Evolutionary conservation across 2,888 invertebrate species (phyloP), one percentile per base, ranked within the genome.

Genomic region (Eupeodes luniger): DNA sequence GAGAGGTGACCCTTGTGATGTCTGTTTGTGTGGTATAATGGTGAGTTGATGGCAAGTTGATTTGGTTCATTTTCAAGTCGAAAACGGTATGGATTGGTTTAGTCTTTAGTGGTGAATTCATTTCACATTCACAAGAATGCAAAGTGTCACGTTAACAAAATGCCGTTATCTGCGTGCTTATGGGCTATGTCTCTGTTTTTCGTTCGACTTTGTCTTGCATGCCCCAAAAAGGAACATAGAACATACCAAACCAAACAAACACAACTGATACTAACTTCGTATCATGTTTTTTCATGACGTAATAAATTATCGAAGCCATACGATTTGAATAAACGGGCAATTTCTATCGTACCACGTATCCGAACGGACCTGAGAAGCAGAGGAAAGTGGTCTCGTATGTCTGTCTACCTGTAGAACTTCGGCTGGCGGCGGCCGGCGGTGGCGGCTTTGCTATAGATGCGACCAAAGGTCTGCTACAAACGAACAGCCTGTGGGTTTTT

Each of bases 71-170:
- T 57, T 27, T 5, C 40, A 40, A 40, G 40, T 40, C 40, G 10
- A 10, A 47, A 57, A 57, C 57, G 44, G 27, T 44, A 27, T 16
- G 11, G 57, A 36, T 57, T 77, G 53, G 49, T 40, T 40, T 40
- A 5, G 40, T 9, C 40, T 40, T 5, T 9, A 9, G 40, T 79
- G 75, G 82, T 86, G 82, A 72, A 69, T 86, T 69, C 19, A 75
- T 70, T 40, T 40, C 40, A 27, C 27, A 27, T 86, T 78, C 16
- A 82, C 74, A 82, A 75, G 69, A 87, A 87, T 83, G 87, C 87
- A 83, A 87, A 80, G 87, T 83, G 83, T 87, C 49, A 87, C 87
- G 87, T 87, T 87, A 87, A 87, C 87, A 84, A 87, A 87, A 83
- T 84, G 83, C 87, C 87, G 87, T 87, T 87, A 87, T 81, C 86